Evolutionary conservation across 2,113 vertebrate species (phyloP), one percentile per base, ranked within the genome.

Genomic region (human (Homo sapiens)): DNA sequence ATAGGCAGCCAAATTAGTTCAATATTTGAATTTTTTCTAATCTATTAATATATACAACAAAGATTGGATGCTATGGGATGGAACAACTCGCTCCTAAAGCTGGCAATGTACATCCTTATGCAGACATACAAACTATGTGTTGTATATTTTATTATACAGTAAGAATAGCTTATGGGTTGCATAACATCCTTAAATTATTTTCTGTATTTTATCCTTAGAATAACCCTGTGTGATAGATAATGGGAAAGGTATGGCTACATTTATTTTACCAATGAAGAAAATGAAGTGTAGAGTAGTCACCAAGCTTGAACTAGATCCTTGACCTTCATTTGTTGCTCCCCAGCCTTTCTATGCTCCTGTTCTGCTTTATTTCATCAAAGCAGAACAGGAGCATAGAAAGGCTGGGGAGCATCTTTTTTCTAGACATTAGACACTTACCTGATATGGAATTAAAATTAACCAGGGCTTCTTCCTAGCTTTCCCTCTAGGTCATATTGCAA

Each of bases 1-100:
- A 40, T 43, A 73, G 55, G 45, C 43, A 59, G 85, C 7, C 9
- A 82, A 82, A 82, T 61, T 45, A 90, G 16, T 66, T 75, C 48
- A 93, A 43, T 61, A 90, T 94, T 78, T 90, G 23, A 76, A 87
- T 70, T 82, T 90, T 78, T 93, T 82, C 22, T 87, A 35, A 76
- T 48, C n/a, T 91, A 83, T 59, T 30, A 20, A 68, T 66, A 86
- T 17, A 22, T 18, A n/a, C 30, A 48, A 61, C 27, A 61, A 94
- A 96, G 45, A 81, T 76, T 90, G 35, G 8, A 68, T 57, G 12
- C 18, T 82, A 70, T 30, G 16, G 80, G n/a, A 70, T 57, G 90
- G 12, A 81, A 35, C 48, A 52, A 78, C 35, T 85, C 12, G 50
- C 75, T 79, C 45, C n/a, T 66, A 68, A 81, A 57, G 4, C 10